phyloP scores from a whole-genome alignment of 2,888 invertebrate genomes.

The Pristionchus mayeri region DNA sequence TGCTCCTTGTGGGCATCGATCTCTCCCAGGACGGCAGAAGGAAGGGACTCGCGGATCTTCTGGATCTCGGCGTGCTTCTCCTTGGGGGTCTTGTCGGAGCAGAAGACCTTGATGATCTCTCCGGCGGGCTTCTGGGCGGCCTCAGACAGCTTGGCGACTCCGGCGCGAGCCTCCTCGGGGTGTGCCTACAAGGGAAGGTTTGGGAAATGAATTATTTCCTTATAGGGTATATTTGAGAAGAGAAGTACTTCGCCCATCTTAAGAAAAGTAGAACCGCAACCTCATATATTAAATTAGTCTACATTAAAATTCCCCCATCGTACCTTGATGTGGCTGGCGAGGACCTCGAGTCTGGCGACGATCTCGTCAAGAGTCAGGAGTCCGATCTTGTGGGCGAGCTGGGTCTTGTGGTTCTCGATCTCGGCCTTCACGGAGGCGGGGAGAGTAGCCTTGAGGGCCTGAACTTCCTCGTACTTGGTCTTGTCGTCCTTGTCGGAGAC shows the following conservation, averaged over 20 bases:
- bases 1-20: constrained; percentile 38
- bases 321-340: constrained; percentile 23
- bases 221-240: too few species aligned
- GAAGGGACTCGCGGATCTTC: not conserved
- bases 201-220: too few species aligned
- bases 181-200: not conserved
- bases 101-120: constrained; percentile 24
- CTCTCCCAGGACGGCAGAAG: constrained; percentile 13
- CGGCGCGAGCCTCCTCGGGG: constrained; percentile 7
- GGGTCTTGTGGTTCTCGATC: constrained; percentile 32
- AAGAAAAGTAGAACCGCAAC: too few species aligned
- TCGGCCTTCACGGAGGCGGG: constrained; percentile 34
- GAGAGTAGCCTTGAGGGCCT: not conserved
- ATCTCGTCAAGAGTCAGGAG: constrained; percentile 15
- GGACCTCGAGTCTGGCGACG: not conserved
- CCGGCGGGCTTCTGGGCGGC: constrained; percentile 41
- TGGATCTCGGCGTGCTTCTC: not conserved
- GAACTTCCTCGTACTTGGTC: constrained; percentile 39
- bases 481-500: constrained; percentile 33
- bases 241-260: too few species aligned
- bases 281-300: too few species aligned
- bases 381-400: constrained; percentile 43
- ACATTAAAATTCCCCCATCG: not conserved
- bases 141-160: constrained; percentile 21
- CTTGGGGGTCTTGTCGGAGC: constrained; percentile 32